These are phyloP conservation scores for Hyposmocoma kahamanoa DNA, from an alignment of 1,140 invertebrate species.

Conservation along the genomic window DNA sequence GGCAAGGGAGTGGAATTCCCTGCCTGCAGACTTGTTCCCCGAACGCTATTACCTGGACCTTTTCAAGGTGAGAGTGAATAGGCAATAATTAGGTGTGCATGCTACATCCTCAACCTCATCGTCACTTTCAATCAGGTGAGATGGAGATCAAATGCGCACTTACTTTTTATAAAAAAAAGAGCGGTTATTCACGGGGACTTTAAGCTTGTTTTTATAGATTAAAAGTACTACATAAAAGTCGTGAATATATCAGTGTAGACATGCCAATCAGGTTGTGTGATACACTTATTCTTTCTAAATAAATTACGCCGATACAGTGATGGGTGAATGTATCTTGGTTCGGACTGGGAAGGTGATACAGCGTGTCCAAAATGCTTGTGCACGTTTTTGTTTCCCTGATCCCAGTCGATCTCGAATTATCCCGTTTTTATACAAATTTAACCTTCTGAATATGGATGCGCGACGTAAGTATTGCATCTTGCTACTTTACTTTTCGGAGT, in stretches of 20 bases:
- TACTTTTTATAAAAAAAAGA: too few relatives aligned
- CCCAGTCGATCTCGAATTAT: not conserved
- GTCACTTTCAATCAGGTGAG: too few relatives aligned
- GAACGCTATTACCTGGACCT: too few relatives aligned
- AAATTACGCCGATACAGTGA: not conserved
- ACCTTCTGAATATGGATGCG: not conserved
- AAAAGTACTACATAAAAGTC: not conserved
- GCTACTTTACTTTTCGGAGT: too few relatives aligned
- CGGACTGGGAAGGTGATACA: not conserved
- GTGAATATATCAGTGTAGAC: not conserved
- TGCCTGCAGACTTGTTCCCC: too few relatives aligned
- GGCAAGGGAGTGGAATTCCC: too few relatives aligned
- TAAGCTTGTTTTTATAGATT: not conserved
- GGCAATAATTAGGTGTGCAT: too few relatives aligned
- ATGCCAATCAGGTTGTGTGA: not conserved
- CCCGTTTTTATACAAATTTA: not conserved
- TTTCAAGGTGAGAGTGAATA: too few relatives aligned
- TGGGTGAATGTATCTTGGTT: not conserved
- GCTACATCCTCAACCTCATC: too few relatives aligned
- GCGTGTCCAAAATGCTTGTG: not conserved
- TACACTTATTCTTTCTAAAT: not conserved
- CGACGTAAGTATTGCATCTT: too few relatives aligned
- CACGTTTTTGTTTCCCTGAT: not conserved
- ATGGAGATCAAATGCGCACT: too few relatives aligned
- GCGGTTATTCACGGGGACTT: too few relatives aligned